Conservation (phyloP, 2,797 vertebrate genomes). For the Eidolon dupreanum region DNA sequence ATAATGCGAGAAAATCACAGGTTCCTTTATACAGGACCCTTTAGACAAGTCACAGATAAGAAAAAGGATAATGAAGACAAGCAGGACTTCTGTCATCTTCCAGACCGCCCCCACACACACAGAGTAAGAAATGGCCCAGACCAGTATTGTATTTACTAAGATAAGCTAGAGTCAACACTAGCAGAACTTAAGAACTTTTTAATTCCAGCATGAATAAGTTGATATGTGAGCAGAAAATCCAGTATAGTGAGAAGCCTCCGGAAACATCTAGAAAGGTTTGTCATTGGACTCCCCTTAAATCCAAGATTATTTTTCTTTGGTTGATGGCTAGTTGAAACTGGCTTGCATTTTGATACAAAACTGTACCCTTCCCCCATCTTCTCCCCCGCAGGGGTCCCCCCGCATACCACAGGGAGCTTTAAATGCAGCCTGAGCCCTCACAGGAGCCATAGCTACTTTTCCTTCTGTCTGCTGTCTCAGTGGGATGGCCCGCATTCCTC, state of each 20-base stretch:
- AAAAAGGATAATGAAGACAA: background rate
- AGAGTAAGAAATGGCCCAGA: background rate
- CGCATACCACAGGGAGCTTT: background rate
- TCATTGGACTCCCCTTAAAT: background rate
- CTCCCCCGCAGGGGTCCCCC: too few species aligned
- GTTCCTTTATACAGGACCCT: background rate
- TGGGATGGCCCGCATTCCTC: background rate
- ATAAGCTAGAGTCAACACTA: background rate
- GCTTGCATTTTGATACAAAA: background rate
- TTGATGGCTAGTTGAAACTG: background rate
- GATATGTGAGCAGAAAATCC: background rate
- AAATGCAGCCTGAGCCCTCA: background rate
- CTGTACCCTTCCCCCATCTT: background rate
- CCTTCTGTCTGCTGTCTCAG: background rate
- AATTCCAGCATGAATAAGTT: background rate
- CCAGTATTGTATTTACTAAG: background rate
- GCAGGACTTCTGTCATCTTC: background rate
- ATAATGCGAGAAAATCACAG: background rate
- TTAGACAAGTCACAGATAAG: background rate
- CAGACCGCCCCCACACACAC: background rate
- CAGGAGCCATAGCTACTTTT: background rate
- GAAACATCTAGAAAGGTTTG: background rate
- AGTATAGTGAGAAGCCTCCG: background rate
- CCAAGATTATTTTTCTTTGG: background rate
- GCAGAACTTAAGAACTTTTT: background rate